These are phyloP conservation scores for Lasiommata megera DNA, from an alignment of 2,888 invertebrate genomes.

Conservation along the genomic window DNA sequence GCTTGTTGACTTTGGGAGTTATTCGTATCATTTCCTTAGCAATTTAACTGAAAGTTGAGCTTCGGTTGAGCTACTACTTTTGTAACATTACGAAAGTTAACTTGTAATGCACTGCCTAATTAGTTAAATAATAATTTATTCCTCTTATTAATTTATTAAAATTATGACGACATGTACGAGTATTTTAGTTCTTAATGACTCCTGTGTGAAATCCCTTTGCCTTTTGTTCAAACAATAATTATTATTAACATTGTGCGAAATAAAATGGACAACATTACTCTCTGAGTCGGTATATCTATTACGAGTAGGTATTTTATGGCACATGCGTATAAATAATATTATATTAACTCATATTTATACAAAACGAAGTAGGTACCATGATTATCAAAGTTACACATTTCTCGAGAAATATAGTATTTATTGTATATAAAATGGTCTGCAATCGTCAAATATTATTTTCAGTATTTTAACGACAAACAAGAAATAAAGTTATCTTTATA, in stretches of 20 bases:
- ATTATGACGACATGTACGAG: conserved; percentile 20
- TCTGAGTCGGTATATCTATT: conserved; percentile 50
- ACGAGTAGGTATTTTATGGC: conserved; percentile 65
- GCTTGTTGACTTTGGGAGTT: background rate
- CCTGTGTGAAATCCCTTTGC: conserved; percentile 23
- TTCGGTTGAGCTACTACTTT: conserved; percentile 4
- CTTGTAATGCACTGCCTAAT: background rate
- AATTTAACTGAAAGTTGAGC: background rate
- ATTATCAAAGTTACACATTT: conserved; percentile 42
- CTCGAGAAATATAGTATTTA: conserved; percentile 18
- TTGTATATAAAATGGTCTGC: background rate
- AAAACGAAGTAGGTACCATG: conserved; percentile 45
- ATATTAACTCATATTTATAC: conserved; percentile 55
- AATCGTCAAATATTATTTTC: background rate
- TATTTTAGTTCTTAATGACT: conserved; percentile 29
- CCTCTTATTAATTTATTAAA: conserved; percentile 2
- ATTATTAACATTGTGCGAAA: conserved; percentile 35
- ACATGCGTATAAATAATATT: conserved; percentile 65
- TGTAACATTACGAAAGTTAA: background rate
- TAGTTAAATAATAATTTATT: conserved; percentile 8
- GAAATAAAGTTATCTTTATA: too few relatives aligned
- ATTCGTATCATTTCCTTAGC: background rate
- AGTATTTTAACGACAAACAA: too few relatives aligned
- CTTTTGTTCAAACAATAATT: conserved; percentile 23
- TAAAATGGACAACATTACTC: conserved; percentile 35